Percentiles rank a stretch among this genome's conserved stretches.
Conservation (phyloP, 2,113 vertebrate genomes). For the Octodon degus region DNA sequence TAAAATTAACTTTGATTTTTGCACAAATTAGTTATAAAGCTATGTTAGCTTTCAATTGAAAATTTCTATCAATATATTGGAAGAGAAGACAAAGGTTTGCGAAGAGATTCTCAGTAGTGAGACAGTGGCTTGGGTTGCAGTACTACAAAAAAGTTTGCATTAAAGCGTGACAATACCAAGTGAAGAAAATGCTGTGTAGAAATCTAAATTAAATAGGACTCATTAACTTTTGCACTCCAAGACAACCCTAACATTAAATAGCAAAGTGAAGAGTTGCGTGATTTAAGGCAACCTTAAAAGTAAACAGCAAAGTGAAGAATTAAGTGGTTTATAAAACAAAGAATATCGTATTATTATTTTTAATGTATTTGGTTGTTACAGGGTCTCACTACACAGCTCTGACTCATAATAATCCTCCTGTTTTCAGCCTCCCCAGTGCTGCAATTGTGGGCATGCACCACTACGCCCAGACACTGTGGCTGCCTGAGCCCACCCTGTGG, state of each 20-base stretch:
- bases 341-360: background rate
- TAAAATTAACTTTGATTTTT: background rate
- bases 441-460: too few relatives aligned
- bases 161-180: background rate
- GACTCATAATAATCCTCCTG: too few relatives aligned
- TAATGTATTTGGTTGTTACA: too few relatives aligned
- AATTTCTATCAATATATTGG: background rate
- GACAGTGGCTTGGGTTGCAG: background rate
- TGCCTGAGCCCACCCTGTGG: too few relatives aligned
- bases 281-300: background rate
- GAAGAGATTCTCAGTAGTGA: background rate
- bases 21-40: background rate
- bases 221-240: background rate
- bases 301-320: background rate
- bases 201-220: background rate
- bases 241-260: background rate
- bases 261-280: background rate
- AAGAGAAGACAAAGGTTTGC: background rate
- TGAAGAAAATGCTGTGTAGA: background rate
- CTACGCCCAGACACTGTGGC: too few relatives aligned
- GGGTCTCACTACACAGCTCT: too few relatives aligned
- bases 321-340: background rate
- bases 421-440: too few relatives aligned
- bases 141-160: background rate
- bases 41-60: background rate